Evolutionary conservation across 1,140 invertebrate genomes (phyloP).

Genomic region (Oppia nitens): DNA sequence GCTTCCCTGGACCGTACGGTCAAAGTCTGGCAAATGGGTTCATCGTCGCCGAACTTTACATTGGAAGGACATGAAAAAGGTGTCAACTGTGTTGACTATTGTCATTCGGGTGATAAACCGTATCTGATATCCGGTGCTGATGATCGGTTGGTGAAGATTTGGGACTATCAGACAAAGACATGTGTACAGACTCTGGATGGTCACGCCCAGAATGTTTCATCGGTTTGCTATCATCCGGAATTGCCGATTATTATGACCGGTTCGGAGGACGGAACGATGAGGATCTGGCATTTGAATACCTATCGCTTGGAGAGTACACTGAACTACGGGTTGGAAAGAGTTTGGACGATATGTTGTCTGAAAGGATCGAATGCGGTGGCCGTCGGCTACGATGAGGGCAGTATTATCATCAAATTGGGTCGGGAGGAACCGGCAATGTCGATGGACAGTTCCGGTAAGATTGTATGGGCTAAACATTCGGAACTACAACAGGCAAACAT

Average conservation of each 20-base stretch:
- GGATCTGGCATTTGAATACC: slow-evolving; percentile 96
- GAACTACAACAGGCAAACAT: slow-evolving; percentile 96
- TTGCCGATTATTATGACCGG: slow-evolving; percentile 91
- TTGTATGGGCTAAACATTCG: slow-evolving; percentile 94
- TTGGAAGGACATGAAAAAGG: slow-evolving; percentile 97
- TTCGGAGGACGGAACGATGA: slow-evolving; percentile 88
- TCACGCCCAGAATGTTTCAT: slow-evolving; percentile 88
- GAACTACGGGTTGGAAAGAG: slow-evolving; percentile 94
- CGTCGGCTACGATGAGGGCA: slow-evolving; percentile 95
- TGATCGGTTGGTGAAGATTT: slow-evolving; percentile 92
- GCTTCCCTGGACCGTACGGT: slow-evolving; percentile 93
- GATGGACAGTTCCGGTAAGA: slow-evolving; percentile 96
- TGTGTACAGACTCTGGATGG: slow-evolving; percentile 97
- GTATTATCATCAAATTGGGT: slow-evolving; percentile 91
- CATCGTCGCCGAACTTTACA: slow-evolving; percentile 92
- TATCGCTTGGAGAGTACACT: slow-evolving; percentile 88
- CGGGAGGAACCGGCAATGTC: slow-evolving; percentile 96
- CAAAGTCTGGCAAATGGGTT: slow-evolving; percentile 96
- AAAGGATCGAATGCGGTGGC: slow-evolving; percentile 93
- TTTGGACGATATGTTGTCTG: slow-evolving; percentile 92
- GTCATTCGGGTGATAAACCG: slow-evolving; percentile 98
- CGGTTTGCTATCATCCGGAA: slow-evolving; percentile 82
- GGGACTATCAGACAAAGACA: slow-evolving; percentile 98
- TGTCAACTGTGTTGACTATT: slow-evolving; percentile 98
- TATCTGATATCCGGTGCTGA: slow-evolving; percentile 98